Evolutionary conservation across 2,797 vertebrate genomes (phyloP), one percentile per base, ranked within the genome.

Genomic region (Kryptolebias ocellatus): DNA sequence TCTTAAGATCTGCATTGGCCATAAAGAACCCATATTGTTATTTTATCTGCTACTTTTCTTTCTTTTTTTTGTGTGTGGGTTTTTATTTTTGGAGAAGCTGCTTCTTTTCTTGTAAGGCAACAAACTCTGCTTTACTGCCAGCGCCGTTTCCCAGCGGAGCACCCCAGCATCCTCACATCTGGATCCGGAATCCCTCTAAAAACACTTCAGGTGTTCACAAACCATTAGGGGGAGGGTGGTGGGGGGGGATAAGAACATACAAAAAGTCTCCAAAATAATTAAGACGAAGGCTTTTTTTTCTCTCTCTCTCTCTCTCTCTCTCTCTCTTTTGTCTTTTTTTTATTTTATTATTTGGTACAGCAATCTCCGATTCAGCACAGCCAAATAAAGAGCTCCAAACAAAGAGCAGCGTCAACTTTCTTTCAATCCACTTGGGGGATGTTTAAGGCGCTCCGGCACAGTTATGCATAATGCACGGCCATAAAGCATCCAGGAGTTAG

Each of bases 331-430:
- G 20, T 89, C 42, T 46, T 17, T 46, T 46, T 46, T 17, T 46
- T 46, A 16, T 16, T 46, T 46, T 46, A 4, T 24, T 24, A 24
- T 51, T 24, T 12, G 1, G 39, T 80, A 87, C 84, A 86, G 89
- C 89, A 89, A 92, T 83, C 89, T 92, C 90, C 78, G 86, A 93
- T 92, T 95, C 90, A 92, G 91, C 89, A 89, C 74, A 83, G 91
- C 89, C 91, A 92, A 93, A 93, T 92, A 90, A 92, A 93, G 81
- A 88, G 86, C 83, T 88, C 78, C 80, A 92, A 94, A 93, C 92
- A 94, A 94, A 94, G 89, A 93, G 93, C 93, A 91, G 86, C 89
- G 86, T 93, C 92, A 93, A 94, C 93, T 93, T 93, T 93, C 90
- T 93, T 93, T 89, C 88, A 91, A 92, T 92, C 87, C 92, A 93